Percentiles rank a stretch among this genome's conserved stretches.
These are phyloP conservation scores for Spodoptera frugiperda DNA, from an alignment of 1,140 invertebrate species.

Conservation along the genomic window DNA sequence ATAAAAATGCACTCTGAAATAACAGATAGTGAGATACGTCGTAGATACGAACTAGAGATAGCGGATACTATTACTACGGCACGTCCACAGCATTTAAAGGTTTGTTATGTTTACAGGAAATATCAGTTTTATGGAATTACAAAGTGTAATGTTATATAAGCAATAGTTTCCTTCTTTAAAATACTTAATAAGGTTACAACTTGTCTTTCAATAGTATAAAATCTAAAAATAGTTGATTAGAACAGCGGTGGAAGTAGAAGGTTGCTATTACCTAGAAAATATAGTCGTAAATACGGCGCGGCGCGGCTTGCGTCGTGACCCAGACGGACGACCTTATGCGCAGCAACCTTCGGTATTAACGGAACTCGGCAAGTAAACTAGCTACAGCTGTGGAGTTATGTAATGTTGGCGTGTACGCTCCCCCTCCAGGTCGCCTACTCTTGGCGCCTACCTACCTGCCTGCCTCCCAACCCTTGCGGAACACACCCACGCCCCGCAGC, in stretches of 20 bases:
- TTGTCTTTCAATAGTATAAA: slow-evolving; percentile 2
- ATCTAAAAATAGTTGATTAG: slow-evolving; percentile 13
- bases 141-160: background rate
- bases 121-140: too few species aligned
- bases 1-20: slow-evolving; percentile 30
- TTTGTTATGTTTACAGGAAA: too few species aligned
- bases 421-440: slow-evolving; percentile 59
- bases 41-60: slow-evolving; percentile 17
- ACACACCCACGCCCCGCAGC: slow-evolving; percentile 59
- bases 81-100: background rate
- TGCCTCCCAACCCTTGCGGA: slow-evolving; percentile 40
- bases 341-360: slow-evolving; percentile 76
- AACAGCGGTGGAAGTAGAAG: slow-evolving; percentile 16
- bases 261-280: slow-evolving; percentile 42
- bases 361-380: slow-evolving; percentile 63
- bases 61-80: slow-evolving; percentile 11
- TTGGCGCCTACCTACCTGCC: slow-evolving; percentile 39
- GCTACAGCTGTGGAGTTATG: slow-evolving; percentile 63
- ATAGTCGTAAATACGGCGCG: slow-evolving; percentile 24
- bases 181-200: background rate
- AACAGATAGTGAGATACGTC: slow-evolving; percentile 20
- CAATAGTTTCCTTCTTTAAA: background rate
- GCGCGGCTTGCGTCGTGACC: slow-evolving; percentile 57
- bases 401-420: slow-evolving; percentile 54
- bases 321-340: slow-evolving; percentile 73